A percentile compares a stretch with the other conserved stretches of the same genome.
phyloP scores from a whole-genome alignment of 2,888 invertebrate species.

The Eupithecia pulchellata region DNA sequence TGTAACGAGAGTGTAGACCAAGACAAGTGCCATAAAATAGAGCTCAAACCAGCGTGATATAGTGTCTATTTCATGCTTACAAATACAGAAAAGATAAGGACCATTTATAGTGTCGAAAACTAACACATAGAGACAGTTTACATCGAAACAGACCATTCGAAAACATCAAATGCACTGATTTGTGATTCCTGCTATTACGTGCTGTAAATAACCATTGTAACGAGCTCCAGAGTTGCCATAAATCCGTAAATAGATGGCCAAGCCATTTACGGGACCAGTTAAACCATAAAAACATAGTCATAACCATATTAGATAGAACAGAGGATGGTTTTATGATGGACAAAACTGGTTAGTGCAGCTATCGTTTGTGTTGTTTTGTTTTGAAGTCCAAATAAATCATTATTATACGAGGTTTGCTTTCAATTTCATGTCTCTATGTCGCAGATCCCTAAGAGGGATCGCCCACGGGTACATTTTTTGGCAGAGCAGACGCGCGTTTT shows the following conservation, averaged over 20 bases:
- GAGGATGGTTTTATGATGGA: not conserved
- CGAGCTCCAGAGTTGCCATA: not conserved
- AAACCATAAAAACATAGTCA: not conserved
- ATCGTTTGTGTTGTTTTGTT: not conserved
- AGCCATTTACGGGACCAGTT: not conserved
- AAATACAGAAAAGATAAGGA: not conserved
- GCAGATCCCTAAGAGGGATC: too few relatives aligned
- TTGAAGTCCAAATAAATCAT: not conserved
- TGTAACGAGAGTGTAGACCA: too few relatives aligned
- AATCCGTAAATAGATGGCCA: conserved; percentile 3
- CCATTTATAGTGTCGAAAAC: not conserved
- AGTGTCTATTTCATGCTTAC: not conserved
- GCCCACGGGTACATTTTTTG: too few relatives aligned
- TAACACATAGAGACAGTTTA: not conserved
- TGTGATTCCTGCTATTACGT: conserved; percentile 4
- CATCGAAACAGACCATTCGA: not conserved
- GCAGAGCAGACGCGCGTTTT: too few relatives aligned
- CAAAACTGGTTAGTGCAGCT: not conserved
- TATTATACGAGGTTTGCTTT: not conserved
- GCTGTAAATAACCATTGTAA: conserved; percentile 2
- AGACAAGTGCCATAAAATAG: too few relatives aligned
- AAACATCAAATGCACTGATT: conserved; percentile 3
- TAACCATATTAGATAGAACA: not conserved
- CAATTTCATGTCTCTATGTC: too few relatives aligned
- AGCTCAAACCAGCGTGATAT: not conserved